Base-by-base conservation (phyloP, 2,888 invertebrate genomes). In the Drosophila nigritarsus region DNA sequence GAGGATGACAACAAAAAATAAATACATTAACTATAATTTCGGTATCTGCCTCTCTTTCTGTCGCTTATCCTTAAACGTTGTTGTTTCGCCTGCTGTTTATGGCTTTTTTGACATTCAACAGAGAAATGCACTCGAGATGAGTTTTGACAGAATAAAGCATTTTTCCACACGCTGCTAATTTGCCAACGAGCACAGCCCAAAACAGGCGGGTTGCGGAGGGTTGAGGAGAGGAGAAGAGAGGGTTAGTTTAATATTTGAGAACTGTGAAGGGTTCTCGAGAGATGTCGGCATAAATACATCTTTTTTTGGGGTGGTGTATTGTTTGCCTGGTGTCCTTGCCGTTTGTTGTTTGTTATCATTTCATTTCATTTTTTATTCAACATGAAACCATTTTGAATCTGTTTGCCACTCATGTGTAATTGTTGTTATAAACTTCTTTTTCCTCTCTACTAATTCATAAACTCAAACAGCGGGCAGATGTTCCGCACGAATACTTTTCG, bases 361-460 rank as follows among this genome's bases (percentile, higher is more conserved):
- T 80, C 70, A 78, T 84, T 84, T 82, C 65, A 70, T 73, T 84
- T 87, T 73, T 77, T 62, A 70, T 71, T 51, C 78, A 65, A 54
- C 69, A 34, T 49, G 80, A 53, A 69, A 54, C 80, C 83, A 84
- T 84, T 84, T 84, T 84, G 89, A 87, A 87, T 73, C 73, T 74
- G 78, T 72, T 62, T 45, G 55, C n/a, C 55, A 38, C 67, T 60
- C 15, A 20, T 49, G 32, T 66, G 51, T 61, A 68, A 24, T 66
- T 62, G 65, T 70, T 72, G 55, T 53, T 75, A 53, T 55, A 45
- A 64, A 36, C 40, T 45, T 66, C 67, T 38, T 68, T 48, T 65
- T 27, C 15, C 13, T 24, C 24, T 24, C 63, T 54, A 62, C 74
- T 73, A 86, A 86, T 79, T 90, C 77, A 85, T 76, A 90, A 76